Evolutionary conservation across 53 echinoderm and acorn worm genomes (phyloP).

Genomic region (Temnopleurus reevesii): DNA sequence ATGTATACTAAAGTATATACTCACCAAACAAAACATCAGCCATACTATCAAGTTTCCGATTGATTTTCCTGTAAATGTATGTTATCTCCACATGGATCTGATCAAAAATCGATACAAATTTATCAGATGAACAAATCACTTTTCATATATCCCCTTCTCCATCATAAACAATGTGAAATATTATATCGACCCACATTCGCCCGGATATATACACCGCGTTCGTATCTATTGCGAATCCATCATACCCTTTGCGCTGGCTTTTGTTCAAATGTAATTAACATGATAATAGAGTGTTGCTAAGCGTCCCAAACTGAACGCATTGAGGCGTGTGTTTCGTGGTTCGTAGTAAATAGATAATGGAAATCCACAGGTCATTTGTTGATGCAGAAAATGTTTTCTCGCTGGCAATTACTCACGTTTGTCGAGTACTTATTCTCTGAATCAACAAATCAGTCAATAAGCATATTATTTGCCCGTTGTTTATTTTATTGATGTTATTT

Average conservation of each 20-base stretch:
- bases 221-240: background rate
- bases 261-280: background rate
- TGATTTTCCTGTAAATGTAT: background rate
- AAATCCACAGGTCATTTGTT: too few relatives aligned
- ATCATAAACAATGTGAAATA: background rate
- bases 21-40: background rate
- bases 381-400: too few relatives aligned
- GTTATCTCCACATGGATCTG: background rate
- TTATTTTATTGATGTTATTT: too few relatives aligned
- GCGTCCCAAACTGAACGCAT: background rate
- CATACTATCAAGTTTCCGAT: background rate
- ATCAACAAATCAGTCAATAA: too few relatives aligned
- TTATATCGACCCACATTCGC: background rate
- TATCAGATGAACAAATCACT: background rate
- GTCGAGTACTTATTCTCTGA: too few relatives aligned
- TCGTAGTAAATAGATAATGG: background rate
- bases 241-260: background rate
- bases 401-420: too few relatives aligned
- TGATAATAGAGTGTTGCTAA: slow-evolving; percentile 26
- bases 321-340: background rate
- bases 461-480: too few relatives aligned
- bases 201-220: background rate
- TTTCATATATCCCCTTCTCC: background rate
- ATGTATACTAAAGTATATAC: background rate
- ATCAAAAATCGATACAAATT: background rate